Evolutionary conservation across 2,113 vertebrate species (phyloP).

Genomic region (Pyxicephalus adspersus): DNA sequence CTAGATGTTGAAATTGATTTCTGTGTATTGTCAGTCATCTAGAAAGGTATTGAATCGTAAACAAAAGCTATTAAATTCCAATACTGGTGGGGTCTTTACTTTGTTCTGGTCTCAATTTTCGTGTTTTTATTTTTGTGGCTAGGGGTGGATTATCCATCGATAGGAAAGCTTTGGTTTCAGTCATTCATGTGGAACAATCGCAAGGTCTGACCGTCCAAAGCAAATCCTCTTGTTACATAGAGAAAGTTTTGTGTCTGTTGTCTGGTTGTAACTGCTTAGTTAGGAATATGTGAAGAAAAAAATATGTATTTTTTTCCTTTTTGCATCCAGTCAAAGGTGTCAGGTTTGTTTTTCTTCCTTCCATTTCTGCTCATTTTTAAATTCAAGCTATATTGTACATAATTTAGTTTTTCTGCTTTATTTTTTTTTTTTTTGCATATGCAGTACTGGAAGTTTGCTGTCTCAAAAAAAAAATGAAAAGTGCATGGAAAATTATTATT

Average conservation of each 20-base stretch:
- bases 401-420: constrained; percentile 13
- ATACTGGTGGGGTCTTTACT: constrained; percentile 7
- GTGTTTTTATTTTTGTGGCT: too few relatives aligned
- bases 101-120: too few relatives aligned
- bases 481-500: too few relatives aligned
- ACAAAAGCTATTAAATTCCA: not conserved
- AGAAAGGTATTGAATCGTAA: constrained; percentile 14
- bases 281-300: constrained; percentile 50
- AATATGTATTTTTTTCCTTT: not conserved
- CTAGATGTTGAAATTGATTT: constrained; percentile 28
- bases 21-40: constrained; percentile 44
- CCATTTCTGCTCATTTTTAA: too few relatives aligned
- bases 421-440: not conserved
- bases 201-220: not conserved
- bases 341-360: too few relatives aligned
- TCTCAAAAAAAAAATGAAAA: too few relatives aligned
- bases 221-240: not conserved
- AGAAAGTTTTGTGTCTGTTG: constrained; percentile 51
- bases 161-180: not conserved
- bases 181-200: not conserved
- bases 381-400: not conserved
- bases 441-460: too few relatives aligned
- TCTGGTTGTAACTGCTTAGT: constrained; percentile 60
- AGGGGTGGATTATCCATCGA: not conserved
- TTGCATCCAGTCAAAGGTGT: not conserved